Evolutionary conservation across 2,888 invertebrate genomes (phyloP).

Genomic region (Palloptera scutellata): DNA sequence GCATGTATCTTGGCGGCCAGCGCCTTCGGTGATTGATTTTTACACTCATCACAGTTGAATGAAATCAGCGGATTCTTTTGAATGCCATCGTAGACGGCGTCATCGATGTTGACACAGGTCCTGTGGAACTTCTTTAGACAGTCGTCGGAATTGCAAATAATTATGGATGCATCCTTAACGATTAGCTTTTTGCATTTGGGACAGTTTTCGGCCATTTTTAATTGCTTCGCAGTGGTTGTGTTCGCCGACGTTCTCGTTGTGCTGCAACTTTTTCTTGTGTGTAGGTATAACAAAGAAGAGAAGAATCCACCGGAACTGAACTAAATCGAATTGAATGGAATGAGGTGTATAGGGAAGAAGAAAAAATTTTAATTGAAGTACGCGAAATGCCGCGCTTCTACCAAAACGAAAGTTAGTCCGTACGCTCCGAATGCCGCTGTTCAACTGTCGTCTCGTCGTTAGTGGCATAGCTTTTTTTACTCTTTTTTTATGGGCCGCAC

Average conservation of each 20-base stretch:
- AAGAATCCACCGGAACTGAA: constrained; percentile 33
- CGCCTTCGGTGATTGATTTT: constrained; percentile 57
- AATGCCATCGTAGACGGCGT: constrained; percentile 55
- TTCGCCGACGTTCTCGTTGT: constrained; percentile 26
- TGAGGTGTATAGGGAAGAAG: constrained; percentile 42
- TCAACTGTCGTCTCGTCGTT: constrained; percentile 47
- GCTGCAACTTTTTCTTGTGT: constrained; percentile 31
- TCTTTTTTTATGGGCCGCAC: too few species aligned
- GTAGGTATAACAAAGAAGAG: constrained; percentile 39
- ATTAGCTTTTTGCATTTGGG: constrained; percentile 58
- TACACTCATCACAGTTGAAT: constrained; percentile 58
- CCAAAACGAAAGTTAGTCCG: constrained; percentile 47
- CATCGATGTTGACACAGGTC: constrained; percentile 57
- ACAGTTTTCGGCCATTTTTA: constrained; percentile 59
- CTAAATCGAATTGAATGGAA: constrained; percentile 32
- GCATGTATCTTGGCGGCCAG: constrained; percentile 53
- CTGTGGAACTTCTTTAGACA: constrained; percentile 57
- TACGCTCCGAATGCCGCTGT: constrained; percentile 57
- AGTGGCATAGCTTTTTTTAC: constrained; percentile 3
- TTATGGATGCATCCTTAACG: constrained; percentile 53
- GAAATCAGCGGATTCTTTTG: constrained; percentile 58
- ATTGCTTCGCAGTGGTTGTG: constrained; percentile 32
- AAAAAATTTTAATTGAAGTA: constrained; percentile 44
- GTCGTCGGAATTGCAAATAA: constrained; percentile 56
- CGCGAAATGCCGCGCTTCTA: constrained; percentile 45